Percentiles rank a stretch among this genome's conserved stretches.
phyloP scores from a whole-genome alignment of 2,888 invertebrate species.

The Eurytoma adleriae region DNA sequence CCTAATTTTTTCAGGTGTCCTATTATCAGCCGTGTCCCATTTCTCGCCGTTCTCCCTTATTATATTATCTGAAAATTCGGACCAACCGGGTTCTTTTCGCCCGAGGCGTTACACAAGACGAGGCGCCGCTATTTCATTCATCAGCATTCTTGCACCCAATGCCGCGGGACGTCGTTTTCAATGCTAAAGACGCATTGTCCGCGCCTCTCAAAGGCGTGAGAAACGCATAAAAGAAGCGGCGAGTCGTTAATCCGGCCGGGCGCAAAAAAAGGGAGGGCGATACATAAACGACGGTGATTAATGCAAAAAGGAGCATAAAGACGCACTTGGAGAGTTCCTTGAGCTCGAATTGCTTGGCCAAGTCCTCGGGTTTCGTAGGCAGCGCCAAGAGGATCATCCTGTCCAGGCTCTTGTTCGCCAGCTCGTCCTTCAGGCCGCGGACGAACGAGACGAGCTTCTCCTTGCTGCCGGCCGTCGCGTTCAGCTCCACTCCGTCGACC shows the following conservation, averaged over 20 bases:
- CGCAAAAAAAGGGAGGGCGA: background rate
- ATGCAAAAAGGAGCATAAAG: background rate
- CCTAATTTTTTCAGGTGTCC: too few species aligned
- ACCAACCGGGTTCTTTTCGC: too few species aligned
- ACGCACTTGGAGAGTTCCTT: constrained; percentile 80
- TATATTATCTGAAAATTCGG: too few species aligned
- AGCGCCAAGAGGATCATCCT: constrained; percentile 79
- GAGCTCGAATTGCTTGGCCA: constrained; percentile 85
- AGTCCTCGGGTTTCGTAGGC: constrained; percentile 81
- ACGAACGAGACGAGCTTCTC: constrained; percentile 77
- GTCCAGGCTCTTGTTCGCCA: constrained; percentile 76
- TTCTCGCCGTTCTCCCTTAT: too few species aligned
- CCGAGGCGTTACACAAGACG: too few species aligned
- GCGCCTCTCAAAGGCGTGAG: constrained; percentile 3
- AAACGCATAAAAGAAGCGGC: background rate
- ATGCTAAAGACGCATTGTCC: too few species aligned
- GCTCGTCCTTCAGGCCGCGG: constrained; percentile 71
- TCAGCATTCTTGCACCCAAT: too few species aligned
- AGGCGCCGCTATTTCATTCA: too few species aligned
- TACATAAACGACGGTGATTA: background rate
- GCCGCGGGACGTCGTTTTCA: too few species aligned
- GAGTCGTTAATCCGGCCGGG: background rate
- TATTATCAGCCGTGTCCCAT: too few species aligned
- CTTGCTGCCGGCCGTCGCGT: constrained; percentile 78
- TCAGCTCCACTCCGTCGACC: constrained; percentile 79